Conservation (phyloP, 1,140 invertebrate species). For the Hyposmocoma kahamanoa region DNA sequence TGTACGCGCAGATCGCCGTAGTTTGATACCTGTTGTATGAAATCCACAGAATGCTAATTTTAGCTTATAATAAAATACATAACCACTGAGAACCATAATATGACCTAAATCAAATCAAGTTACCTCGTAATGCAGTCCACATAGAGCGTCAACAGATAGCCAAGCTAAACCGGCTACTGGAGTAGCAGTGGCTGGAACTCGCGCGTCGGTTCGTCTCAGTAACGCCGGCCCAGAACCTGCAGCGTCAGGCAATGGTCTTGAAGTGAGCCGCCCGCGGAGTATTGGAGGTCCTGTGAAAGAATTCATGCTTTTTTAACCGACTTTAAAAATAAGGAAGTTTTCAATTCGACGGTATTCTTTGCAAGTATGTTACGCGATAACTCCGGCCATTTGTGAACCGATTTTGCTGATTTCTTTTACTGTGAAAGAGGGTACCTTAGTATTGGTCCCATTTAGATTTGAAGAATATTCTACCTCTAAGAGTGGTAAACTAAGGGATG, state of each 20-base stretch:
- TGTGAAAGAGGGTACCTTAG: no score
- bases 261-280: slow-evolving; percentile 78
- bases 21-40: no score
- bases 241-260: slow-evolving; percentile 83
- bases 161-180: slow-evolving; percentile 84
- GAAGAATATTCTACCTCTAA: no score
- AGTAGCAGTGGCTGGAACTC: slow-evolving; percentile 57
- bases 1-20: no score
- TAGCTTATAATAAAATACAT: slow-evolving; percentile 4
- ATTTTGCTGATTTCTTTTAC: no score
- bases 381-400: no score
- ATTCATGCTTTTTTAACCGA: not conserved
- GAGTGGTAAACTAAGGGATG: no score
- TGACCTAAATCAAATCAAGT: slow-evolving; percentile 17
- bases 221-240: slow-evolving; percentile 81
- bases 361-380: no score
- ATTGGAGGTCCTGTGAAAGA: slow-evolving; percentile 45
- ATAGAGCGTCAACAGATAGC: slow-evolving; percentile 86
- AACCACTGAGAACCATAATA: slow-evolving; percentile 5
- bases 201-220: slow-evolving; percentile 75
- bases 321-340: not conserved
- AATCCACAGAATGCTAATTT: no score
- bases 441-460: no score
- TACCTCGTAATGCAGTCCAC: slow-evolving; percentile 89
- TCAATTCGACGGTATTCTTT: no score